A percentile compares a stretch with the other conserved stretches of the same genome.
Conservation (phyloP, 2,888 invertebrate genomes). For the Bedellia somnulentella region DNA sequence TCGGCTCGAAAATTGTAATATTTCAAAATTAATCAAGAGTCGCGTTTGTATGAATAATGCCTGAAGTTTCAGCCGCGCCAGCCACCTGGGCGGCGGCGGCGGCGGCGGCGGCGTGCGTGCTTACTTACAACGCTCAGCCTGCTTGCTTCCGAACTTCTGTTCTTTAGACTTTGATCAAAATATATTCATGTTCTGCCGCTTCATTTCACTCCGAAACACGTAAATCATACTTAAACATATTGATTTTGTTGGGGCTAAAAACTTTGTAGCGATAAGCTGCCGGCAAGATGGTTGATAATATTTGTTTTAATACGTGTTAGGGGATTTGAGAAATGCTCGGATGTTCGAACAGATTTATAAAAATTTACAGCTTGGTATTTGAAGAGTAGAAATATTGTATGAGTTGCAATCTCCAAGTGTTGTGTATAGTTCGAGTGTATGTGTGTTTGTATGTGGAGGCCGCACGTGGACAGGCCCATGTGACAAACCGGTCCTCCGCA, state of each 20-base stretch:
- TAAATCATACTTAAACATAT: slow-evolving; percentile 15
- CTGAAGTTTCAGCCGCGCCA: slow-evolving; percentile 42
- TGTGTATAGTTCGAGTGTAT: too few relatives aligned
- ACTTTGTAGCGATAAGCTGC: too few relatives aligned
- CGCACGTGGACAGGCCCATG: slow-evolving; percentile 53
- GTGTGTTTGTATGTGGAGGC: slow-evolving; percentile 34
- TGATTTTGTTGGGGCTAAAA: not conserved
- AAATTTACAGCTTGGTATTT: too few relatives aligned
- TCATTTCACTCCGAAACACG: slow-evolving; percentile 21
- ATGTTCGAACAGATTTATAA: too few relatives aligned
- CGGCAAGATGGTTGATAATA: too few relatives aligned
- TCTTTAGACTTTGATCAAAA: slow-evolving; percentile 45
- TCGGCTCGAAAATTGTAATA: slow-evolving; percentile 57
- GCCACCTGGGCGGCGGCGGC: slow-evolving; percentile 18
- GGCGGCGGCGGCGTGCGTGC: slow-evolving; percentile 29
- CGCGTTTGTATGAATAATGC: slow-evolving; percentile 59
- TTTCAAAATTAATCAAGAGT: slow-evolving; percentile 63
- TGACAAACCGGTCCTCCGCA: slow-evolving; percentile 50
- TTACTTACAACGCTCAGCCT: slow-evolving; percentile 24
- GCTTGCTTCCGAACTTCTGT: slow-evolving; percentile 52
- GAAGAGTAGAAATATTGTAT: too few relatives aligned
- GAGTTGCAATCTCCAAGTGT: too few relatives aligned
- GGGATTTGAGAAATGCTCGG: too few relatives aligned
- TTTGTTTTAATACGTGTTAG: too few relatives aligned
- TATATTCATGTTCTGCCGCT: slow-evolving; percentile 25